phyloP scores from a whole-genome alignment of 2,888 invertebrate species.

The Nephrotoma flavescens region DNA sequence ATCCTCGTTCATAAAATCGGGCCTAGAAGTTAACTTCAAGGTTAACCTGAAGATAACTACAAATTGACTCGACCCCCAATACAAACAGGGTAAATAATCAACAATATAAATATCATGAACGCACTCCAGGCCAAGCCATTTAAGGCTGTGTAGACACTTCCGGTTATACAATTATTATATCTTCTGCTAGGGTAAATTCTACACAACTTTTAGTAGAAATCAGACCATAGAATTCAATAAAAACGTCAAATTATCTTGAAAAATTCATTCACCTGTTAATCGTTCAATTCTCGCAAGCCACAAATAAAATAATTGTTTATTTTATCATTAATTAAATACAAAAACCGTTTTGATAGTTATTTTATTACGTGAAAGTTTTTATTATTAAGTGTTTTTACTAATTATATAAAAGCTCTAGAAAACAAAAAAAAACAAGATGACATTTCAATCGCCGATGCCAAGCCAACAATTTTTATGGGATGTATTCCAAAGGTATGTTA shows the following conservation, averaged over 20 bases:
- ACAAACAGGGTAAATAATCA: too few relatives aligned
- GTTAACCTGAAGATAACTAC: too few relatives aligned
- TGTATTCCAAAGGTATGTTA: slow-evolving; percentile 56
- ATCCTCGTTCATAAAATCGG: too few relatives aligned
- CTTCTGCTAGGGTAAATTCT: neutral
- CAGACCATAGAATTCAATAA: neutral
- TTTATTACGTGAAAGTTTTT: neutral
- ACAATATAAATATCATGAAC: too few relatives aligned
- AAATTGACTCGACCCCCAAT: too few relatives aligned
- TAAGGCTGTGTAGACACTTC: neutral
- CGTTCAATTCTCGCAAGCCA: neutral
- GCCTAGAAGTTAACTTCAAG: too few relatives aligned
- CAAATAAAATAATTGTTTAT: neutral
- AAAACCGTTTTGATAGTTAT: neutral
- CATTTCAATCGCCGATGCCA: slow-evolving; percentile 53
- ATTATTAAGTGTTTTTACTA: neutral
- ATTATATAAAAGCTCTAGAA: neutral
- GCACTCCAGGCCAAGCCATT: too few relatives aligned
- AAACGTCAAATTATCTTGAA: neutral
- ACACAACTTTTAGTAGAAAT: neutral
- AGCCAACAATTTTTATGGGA: slow-evolving; percentile 65
- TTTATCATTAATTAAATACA: neutral
- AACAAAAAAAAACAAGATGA: slow-evolving; percentile 17
- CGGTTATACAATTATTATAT: neutral
- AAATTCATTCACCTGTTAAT: neutral